A percentile compares a stretch with the other conserved stretches of the same genome.
phyloP scores from a whole-genome alignment of 2,113 vertebrate genomes.

The Hippoglossus stenolepis region DNA sequence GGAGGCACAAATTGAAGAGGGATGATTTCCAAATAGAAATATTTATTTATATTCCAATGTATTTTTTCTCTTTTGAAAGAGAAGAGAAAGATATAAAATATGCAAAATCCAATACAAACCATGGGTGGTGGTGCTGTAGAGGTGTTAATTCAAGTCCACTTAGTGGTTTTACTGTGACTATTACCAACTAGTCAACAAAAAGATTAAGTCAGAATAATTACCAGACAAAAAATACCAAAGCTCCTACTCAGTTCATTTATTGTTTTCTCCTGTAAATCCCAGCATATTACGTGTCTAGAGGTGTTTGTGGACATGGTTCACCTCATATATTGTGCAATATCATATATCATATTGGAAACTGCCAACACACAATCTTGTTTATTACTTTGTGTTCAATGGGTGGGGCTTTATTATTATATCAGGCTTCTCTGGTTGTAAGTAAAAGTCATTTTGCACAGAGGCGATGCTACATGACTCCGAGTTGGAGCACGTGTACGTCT shows the following conservation, averaged over 20 bases:
- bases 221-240: neutral
- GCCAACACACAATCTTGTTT: neutral
- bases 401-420: neutral
- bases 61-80: neutral
- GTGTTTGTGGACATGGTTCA: neutral
- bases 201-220: no score
- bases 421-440: neutral
- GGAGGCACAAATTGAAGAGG: slow-evolving; percentile 35
- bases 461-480: neutral
- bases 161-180: no score
- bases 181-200: no score
- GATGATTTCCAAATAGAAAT: slow-evolving; percentile 25
- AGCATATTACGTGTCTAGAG: neutral
- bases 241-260: neutral
- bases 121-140: neutral
- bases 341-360: neutral
- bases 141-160: no score
- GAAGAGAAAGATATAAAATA: neutral
- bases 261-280: neutral
- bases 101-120: neutral
- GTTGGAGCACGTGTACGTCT: neutral
- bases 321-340: neutral
- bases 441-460: neutral
- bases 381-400: neutral
- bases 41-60: neutral